A percentile compares a stretch with the other conserved stretches of the same genome.
Evolutionary conservation across 2,888 invertebrate genomes (phyloP).

Genomic region (Acrocyrtus sp.): DNA sequence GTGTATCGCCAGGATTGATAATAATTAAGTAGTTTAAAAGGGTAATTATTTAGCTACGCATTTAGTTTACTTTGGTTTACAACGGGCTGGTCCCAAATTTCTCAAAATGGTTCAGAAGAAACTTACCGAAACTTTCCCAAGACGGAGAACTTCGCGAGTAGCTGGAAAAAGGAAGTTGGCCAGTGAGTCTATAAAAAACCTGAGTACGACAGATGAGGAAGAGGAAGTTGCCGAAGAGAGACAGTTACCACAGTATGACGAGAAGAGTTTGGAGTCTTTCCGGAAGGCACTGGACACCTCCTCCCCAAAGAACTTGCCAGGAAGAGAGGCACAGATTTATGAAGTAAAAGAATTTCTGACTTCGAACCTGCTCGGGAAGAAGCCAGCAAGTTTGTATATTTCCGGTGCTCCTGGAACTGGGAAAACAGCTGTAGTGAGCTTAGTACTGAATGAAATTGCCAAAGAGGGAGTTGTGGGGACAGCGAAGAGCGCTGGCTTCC

Average conservation of each 20-base stretch:
- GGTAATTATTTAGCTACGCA: too few relatives aligned
- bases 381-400: constrained; percentile 87
- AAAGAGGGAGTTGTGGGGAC: constrained; percentile 3
- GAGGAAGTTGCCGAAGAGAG: background rate
- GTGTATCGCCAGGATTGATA: too few relatives aligned
- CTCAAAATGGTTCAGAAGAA: constrained; percentile 41
- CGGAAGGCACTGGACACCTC: constrained; percentile 69
- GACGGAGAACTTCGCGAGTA: background rate
- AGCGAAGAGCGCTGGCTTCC: constrained; percentile 14
- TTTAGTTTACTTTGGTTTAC: too few relatives aligned
- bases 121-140: constrained; percentile 24
- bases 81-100: too few relatives aligned
- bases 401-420: constrained; percentile 98
- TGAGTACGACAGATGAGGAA: background rate
- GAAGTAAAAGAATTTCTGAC: constrained; percentile 77
- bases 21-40: too few relatives aligned
- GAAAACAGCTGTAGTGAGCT: constrained; percentile 88
- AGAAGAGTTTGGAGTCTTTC: constrained; percentile 24
- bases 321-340: constrained; percentile 82
- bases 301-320: constrained; percentile 71
- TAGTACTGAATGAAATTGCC: constrained; percentile 74
- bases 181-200: constrained; percentile 6
- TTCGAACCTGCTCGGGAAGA: constrained; percentile 73
- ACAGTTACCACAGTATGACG: constrained; percentile 5
- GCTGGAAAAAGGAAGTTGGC: constrained; percentile 19